Evolutionary conservation across 30 jellyfish, hydroid and myxozoan genomes (phyloP).

Genomic region (Pseudorhiza aurosa): DNA sequence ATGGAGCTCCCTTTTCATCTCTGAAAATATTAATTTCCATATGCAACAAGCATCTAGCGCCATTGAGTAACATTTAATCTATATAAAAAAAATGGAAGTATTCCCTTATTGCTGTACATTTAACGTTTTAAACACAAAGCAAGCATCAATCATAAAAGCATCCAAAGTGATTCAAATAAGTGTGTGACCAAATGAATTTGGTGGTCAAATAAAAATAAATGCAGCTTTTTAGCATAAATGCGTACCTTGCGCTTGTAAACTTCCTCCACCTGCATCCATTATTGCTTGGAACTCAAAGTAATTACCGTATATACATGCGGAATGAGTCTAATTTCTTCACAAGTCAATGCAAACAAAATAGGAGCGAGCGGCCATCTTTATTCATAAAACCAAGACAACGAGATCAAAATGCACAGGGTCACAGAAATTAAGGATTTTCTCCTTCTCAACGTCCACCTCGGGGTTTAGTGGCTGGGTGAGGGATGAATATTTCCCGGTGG

Average conservation of each 20-base stretch:
- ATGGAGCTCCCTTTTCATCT: no score
- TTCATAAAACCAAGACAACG: background rate
- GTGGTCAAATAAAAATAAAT: background rate
- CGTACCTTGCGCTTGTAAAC: conserved; percentile 28
- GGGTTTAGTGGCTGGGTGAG: background rate
- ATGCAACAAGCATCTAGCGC: no score
- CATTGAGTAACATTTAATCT: no score
- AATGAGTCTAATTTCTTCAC: background rate
- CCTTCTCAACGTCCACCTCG: conserved; percentile 10
- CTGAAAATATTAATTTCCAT: no score
- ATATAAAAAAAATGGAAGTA: no score
- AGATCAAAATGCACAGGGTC: no score
- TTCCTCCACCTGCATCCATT: conserved; percentile 50
- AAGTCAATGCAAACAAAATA: no score
- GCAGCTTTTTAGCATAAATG: background rate
- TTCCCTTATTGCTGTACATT: no score
- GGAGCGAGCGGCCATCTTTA: conserved; percentile 8
- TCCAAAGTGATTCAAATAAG: background rate
- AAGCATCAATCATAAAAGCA: background rate
- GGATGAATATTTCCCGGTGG: no score
- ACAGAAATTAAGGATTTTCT: background rate
- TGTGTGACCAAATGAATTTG: no score
- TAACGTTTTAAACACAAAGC: no score
- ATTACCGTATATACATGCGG: background rate
- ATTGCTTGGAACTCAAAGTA: background rate